phyloP scores from a whole-genome alignment of 1,140 invertebrate species.

The Metaphire vulgaris region DNA sequence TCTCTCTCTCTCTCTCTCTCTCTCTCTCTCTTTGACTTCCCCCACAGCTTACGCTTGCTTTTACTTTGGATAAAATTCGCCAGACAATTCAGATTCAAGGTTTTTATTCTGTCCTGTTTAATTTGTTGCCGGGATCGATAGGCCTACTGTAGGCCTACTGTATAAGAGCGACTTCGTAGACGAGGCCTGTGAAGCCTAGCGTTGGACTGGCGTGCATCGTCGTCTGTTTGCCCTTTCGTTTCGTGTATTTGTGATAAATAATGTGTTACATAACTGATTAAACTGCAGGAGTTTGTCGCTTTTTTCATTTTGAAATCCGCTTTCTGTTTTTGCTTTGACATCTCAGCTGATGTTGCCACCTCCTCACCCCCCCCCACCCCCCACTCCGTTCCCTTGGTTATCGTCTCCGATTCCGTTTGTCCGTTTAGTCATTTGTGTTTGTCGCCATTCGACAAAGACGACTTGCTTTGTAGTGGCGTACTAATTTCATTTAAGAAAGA shows the following conservation, averaged over 20 bases:
- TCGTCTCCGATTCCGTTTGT: background rate
- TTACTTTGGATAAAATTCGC: too few species aligned
- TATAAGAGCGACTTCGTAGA: too few species aligned
- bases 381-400: background rate
- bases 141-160: too few species aligned
- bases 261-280: too few species aligned
- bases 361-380: background rate
- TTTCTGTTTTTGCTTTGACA: background rate
- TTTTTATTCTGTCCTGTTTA: background rate
- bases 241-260: background rate
- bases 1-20: slow-evolving; percentile 1
- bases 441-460: background rate
- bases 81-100: too few species aligned
- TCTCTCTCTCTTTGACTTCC: background rate
- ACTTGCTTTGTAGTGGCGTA: background rate
- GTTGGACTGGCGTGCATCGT: too few species aligned
- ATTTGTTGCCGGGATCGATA: too few species aligned
- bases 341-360: background rate
- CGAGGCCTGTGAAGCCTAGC: too few species aligned
- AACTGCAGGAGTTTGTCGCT: too few species aligned
- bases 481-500: background rate
- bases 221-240: background rate
- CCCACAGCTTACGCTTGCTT: background rate
- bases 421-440: background rate
- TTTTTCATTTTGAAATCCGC: background rate